Evolutionary conservation across 2,888 invertebrate genomes (phyloP), one percentile per base, ranked within the genome.

Genomic region (Drosophila monieri): DNA sequence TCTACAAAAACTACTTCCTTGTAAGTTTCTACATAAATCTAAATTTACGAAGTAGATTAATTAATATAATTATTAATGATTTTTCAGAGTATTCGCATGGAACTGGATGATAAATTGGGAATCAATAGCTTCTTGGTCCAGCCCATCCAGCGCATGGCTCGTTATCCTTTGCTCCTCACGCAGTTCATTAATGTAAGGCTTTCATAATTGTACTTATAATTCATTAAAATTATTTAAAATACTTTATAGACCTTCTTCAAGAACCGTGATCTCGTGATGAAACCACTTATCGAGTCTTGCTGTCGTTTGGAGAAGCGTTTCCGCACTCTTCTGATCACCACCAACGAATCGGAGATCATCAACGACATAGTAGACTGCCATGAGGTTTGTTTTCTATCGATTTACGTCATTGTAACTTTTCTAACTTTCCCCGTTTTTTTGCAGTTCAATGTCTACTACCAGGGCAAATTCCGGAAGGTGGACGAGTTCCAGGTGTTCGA

Each of bases 111-210:
- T 73, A 91, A 91, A 65, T 76, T 92, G 71, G 92, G 92, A 53
- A 90, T 92, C 18, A 91, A 91, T 55, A 92, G 92, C 55, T 92
- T 92, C 59, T 75, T 92, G 43, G 90, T 91, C 10, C 91, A 92
- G 57, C 92, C 92, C 25, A 92, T 92, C 14, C 92, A 92, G 68
- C 87, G 92, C 41, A 90, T 92, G 86, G 90, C 91, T 0, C 88
- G 91, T n/a, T 92, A 92, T 83, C 90, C 90, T 0, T 72, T 92
- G 58, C 75, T 92, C 9, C 72, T 92, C 8, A 89, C 90, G 37
- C 89, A 91, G 72, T 91, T 92, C 54, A 90, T 91, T 37, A 87
- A 87, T 76, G 92, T 91, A 68, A 76, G 83, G 64, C 1, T 18
- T 3, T 1, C 2, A 21, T 9, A 32, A 1, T 2, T 10, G 2